These are phyloP conservation scores for Drosophila ananassae DNA, from an alignment of 1,140 invertebrate species.

Conservation along the genomic window DNA sequence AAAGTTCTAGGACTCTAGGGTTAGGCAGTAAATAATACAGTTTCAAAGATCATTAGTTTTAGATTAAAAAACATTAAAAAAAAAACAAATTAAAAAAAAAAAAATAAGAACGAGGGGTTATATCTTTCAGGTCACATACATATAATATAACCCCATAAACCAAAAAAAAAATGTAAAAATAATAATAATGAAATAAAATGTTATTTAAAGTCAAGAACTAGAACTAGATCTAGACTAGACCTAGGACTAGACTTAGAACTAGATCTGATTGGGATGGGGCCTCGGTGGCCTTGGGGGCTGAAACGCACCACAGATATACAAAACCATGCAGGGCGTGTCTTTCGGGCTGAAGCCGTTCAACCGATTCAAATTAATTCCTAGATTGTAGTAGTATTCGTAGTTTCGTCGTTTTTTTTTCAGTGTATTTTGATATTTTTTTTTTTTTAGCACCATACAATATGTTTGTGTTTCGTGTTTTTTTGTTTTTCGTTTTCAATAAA, in stretches of 20 bases:
- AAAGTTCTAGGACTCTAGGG: conserved; percentile 42
- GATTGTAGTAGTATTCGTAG: not conserved
- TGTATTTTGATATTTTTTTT: conserved; percentile 26
- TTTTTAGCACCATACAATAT: conserved; percentile 35
- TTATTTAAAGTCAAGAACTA: conserved; percentile 14
- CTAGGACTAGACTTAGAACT: conserved; percentile 1
- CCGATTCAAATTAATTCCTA: conserved; percentile 52
- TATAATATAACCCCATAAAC: not conserved
- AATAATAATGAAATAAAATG: conserved; percentile 31
- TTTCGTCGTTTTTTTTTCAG: conserved; percentile 27
- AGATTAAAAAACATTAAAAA: too few species aligned
- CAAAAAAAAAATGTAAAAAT: conserved; percentile 12
- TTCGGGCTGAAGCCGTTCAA: conserved; percentile 53
- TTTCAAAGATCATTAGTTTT: conserved; percentile 36
- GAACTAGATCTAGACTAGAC: conserved; percentile 13
- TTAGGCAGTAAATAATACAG: conserved; percentile 54
- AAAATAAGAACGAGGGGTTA: conserved; percentile 14
- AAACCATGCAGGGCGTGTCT: conserved; percentile 78
- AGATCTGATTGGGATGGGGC: conserved; percentile 43
- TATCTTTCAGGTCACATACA: not conserved
- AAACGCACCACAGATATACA: conserved; percentile 83
- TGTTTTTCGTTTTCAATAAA: conserved; percentile 18
- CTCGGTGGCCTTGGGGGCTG: conserved; percentile 11
- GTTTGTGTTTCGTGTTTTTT: conserved; percentile 49
- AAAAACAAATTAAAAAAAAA: conserved; percentile 45